A percentile compares a stretch with the other conserved stretches of the same genome.
Evolutionary conservation across 23 tunicate species (phyloP).

Genomic region (Trididemnum miniatum): DNA sequence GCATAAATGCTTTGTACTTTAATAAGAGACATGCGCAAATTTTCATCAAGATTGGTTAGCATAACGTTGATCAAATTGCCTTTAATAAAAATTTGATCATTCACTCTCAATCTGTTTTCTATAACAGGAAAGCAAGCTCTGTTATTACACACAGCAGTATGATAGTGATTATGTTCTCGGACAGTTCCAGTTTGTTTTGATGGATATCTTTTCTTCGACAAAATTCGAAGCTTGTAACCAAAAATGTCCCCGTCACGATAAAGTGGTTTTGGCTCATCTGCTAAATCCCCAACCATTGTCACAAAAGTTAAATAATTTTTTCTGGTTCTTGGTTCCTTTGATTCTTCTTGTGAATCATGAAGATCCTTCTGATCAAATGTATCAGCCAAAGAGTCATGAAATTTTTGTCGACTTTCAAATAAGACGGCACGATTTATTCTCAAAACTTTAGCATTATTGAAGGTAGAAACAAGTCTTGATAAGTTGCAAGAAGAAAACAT

Average conservation of each 20-base stretch:
- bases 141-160: not conserved
- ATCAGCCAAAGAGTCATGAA: no score
- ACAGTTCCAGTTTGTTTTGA: no score
- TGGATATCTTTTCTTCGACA: not conserved
- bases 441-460: no score
- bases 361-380: no score
- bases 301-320: not conserved
- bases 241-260: not conserved
- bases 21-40: not conserved
- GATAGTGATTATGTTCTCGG: not conserved
- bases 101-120: not conserved
- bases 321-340: no score
- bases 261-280: not conserved
- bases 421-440: no score
- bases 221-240: not conserved
- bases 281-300: not conserved
- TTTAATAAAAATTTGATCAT: constrained; percentile 1
- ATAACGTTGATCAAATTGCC: not conserved
- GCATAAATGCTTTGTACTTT: not conserved
- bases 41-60: not conserved
- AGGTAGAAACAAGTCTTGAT: no score
- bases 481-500: no score
- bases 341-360: no score
- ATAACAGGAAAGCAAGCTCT: not conserved
- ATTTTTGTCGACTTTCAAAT: no score